These are phyloP conservation scores for Steromphala cineraria DNA, from an alignment of 2,888 invertebrate species.

Conservation along the genomic window DNA sequence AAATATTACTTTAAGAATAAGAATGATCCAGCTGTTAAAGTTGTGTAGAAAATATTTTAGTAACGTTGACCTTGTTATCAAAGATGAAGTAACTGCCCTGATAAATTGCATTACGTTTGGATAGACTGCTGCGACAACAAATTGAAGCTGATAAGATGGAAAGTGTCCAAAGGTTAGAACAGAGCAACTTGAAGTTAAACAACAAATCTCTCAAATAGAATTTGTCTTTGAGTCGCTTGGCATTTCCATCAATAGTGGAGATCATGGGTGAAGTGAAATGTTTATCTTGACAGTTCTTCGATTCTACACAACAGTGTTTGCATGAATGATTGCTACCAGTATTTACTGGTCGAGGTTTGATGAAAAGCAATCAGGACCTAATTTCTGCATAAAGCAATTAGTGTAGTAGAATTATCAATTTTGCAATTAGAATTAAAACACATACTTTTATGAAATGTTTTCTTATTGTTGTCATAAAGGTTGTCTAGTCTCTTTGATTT, in stretches of 20 bases:
- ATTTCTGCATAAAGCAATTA: too few relatives aligned
- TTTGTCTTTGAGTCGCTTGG: slow-evolving; percentile 6
- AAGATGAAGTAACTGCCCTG: neutral
- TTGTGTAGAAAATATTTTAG: neutral
- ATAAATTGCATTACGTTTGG: neutral
- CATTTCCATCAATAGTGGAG: neutral
- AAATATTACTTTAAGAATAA: too few relatives aligned
- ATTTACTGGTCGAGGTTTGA: too few relatives aligned
- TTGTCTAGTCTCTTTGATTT: too few relatives aligned
- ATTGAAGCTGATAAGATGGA: slow-evolving; percentile 1
- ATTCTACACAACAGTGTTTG: neutral
- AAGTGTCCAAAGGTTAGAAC: neutral
- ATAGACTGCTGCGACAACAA: neutral
- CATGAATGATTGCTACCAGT: neutral
- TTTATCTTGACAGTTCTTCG: neutral
- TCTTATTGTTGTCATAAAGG: too few relatives aligned
- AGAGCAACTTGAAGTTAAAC: slow-evolving; percentile 3
- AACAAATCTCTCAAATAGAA: neutral
- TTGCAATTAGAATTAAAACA: too few relatives aligned
- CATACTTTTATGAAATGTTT: too few relatives aligned
- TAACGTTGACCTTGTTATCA: neutral
- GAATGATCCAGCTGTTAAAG: too few relatives aligned
- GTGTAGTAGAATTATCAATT: too few relatives aligned
- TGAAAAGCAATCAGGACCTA: too few relatives aligned
- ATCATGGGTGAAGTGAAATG: neutral